Evolutionary conservation across 2,888 invertebrate genomes (phyloP).

Genomic region (Macropis europaea): DNA sequence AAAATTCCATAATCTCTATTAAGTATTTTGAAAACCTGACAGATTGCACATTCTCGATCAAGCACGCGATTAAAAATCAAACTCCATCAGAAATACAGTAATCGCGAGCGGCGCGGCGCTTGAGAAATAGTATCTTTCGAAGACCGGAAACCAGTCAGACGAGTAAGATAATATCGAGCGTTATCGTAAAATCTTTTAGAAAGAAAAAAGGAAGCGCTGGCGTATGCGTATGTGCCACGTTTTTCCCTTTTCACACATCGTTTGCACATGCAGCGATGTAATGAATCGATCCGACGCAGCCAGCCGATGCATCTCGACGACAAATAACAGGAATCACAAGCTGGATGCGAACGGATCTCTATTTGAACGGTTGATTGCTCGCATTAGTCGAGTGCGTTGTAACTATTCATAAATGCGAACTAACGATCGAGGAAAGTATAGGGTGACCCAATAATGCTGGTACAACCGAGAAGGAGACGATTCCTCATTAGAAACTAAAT

Average conservation of each 20-base stretch:
- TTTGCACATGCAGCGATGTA: conserved; percentile 10
- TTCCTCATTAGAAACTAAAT: no score
- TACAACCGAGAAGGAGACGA: no score
- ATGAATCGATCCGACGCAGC: conserved; percentile 33
- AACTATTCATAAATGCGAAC: conserved; percentile 23
- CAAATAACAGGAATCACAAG: conserved; percentile 40
- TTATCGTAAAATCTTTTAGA: not conserved
- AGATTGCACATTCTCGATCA: no score
- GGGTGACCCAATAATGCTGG: not conserved
- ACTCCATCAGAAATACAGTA: not conserved
- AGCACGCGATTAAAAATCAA: not conserved
- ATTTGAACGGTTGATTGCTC: conserved; percentile 32
- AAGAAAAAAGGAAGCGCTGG: conserved; percentile 3
- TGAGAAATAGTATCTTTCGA: not conserved
- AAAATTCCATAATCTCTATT: no score
- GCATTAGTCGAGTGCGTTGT: conserved; percentile 20
- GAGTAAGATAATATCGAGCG: conserved; percentile 9
- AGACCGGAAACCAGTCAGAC: not conserved
- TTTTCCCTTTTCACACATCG: conserved; percentile 19
- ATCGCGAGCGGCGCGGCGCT: not conserved
- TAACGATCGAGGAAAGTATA: not conserved
- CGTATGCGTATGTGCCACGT: not conserved
- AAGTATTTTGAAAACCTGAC: no score
- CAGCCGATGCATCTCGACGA: conserved; percentile 15
- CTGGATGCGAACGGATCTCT: conserved; percentile 5